phyloP scores from a whole-genome alignment of 2,113 vertebrate genomes.

The Aviceda subcristata region DNA sequence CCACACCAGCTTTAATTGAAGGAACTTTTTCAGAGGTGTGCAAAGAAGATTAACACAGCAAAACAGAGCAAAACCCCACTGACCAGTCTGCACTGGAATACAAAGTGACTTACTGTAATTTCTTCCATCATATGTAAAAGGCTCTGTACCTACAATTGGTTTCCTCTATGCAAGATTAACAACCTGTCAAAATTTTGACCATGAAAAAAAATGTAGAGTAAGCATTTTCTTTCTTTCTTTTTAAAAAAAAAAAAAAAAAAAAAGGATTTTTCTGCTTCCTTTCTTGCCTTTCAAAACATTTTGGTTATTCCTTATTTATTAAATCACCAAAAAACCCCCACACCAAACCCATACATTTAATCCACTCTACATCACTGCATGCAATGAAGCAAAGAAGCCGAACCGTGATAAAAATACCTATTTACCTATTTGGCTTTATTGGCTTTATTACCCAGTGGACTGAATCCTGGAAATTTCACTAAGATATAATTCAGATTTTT shows the following conservation, averaged over 20 bases:
- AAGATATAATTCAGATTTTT: neutral
- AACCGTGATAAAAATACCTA: neutral
- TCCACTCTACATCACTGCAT: neutral
- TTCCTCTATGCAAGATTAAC: neutral
- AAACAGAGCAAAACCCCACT: neutral
- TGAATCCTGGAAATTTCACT: neutral
- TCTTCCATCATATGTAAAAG: neutral
- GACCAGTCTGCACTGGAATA: neutral
- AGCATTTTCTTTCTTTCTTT: neutral
- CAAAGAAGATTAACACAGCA: neutral
- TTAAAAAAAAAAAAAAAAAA: neutral
- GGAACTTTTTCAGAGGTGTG: neutral
- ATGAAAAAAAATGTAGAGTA: neutral
- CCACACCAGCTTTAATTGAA: neutral
- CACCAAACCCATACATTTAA: neutral
- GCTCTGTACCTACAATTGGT: neutral
- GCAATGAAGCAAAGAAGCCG: neutral
- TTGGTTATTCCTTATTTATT: neutral
- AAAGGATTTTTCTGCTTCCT: neutral
- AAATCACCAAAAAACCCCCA: neutral
- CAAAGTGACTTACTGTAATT: neutral
- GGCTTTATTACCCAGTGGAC: neutral
- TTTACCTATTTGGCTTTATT: too few relatives aligned
- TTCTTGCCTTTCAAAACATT: neutral
- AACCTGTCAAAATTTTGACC: neutral